These are phyloP conservation scores for Lagria hirta DNA, from an alignment of 2,888 invertebrate species.

Conservation along the genomic window DNA sequence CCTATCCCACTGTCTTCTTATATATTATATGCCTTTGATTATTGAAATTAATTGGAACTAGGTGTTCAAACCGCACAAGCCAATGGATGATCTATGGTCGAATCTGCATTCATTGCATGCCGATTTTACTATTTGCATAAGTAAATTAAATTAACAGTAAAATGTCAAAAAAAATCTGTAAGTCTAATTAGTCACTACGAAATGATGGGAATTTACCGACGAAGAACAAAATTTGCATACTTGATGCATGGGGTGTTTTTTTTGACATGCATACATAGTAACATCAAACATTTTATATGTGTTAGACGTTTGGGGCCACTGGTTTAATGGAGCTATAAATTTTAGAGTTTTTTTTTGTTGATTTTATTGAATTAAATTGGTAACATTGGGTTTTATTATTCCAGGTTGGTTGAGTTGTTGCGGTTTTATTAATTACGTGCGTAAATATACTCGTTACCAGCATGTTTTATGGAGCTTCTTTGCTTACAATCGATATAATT, in stretches of 20 bases:
- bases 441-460: slow-evolving; percentile 19
- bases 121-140: slow-evolving; percentile 16
- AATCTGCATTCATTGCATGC: slow-evolving; percentile 21
- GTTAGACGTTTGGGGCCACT: too few species aligned
- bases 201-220: slow-evolving; percentile 27
- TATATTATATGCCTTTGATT: neutral
- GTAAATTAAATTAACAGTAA: slow-evolving; percentile 24
- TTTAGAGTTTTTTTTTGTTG: too few species aligned
- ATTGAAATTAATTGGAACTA: too few species aligned
- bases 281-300: too few species aligned
- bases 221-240: slow-evolving; percentile 29
- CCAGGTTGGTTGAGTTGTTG: slow-evolving; percentile 11
- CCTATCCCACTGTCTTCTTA: neutral
- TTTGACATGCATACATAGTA: too few species aligned
- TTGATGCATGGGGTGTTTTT: slow-evolving; percentile 18
- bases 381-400: slow-evolving; percentile 16
- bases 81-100: slow-evolving; percentile 18
- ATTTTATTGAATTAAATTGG: slow-evolving; percentile 19
- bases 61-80: too few species aligned
- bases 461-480: slow-evolving; percentile 16
- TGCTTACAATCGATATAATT: slow-evolving; percentile 14
- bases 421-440: slow-evolving; percentile 21
- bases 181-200: slow-evolving; percentile 24
- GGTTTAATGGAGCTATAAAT: too few species aligned
- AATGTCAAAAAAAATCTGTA: slow-evolving; percentile 4